Evolutionary conservation across 1,140 invertebrate genomes (phyloP).

Genomic region (Latrodectus geometricus): DNA sequence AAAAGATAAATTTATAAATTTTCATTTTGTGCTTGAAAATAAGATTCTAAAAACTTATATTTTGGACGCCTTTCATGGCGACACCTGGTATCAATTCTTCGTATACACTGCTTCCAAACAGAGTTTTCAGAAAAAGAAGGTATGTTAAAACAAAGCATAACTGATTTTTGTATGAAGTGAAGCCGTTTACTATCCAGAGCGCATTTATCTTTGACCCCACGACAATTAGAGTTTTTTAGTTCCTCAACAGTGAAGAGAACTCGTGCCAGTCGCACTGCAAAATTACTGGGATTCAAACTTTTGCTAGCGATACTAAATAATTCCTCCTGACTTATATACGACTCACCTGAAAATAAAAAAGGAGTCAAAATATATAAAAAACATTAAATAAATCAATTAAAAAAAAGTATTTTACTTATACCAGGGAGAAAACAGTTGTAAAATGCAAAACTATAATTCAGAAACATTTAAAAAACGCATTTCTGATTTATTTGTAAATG

Average conservation of each 20-base stretch:
- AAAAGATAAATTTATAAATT: no score
- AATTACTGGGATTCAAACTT: slow-evolving; percentile 3
- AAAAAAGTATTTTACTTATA: no score
- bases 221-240: slow-evolving; percentile 5
- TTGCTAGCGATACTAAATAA: not conserved
- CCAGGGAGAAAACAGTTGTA: no score
- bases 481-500: no score
- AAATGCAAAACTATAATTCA: no score
- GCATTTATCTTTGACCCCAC: slow-evolving; percentile 2
- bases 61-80: slow-evolving; percentile 12
- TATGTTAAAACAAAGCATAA: not conserved
- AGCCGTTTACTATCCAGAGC: not conserved
- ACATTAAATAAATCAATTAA: no score
- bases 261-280: slow-evolving; percentile 9
- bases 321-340: slow-evolving; percentile 67
- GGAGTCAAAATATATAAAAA: no score
- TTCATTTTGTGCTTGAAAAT: not conserved
- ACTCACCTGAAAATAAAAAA: no score
- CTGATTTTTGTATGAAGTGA: not conserved
- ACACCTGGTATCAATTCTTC: slow-evolving; percentile 13
- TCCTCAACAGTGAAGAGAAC: slow-evolving; percentile 1
- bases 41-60: not conserved
- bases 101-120: slow-evolving; percentile 17
- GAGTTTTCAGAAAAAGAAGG: not conserved
- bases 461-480: no score